phyloP scores from a whole-genome alignment of 35 echinoderm and acorn worm species.

The Lytechinus variegatus region DNA sequence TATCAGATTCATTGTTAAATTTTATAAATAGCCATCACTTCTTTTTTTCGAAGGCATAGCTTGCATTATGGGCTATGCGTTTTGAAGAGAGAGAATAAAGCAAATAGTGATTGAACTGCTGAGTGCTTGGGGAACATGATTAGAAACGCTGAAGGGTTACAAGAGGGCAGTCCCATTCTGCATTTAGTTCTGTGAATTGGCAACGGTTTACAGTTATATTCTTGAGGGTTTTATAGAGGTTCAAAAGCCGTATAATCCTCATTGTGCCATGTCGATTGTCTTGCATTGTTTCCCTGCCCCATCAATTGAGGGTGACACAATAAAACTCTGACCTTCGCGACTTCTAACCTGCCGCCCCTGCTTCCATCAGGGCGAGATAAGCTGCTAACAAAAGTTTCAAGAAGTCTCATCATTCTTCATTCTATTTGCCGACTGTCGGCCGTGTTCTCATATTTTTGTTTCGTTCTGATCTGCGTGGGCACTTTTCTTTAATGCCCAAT shows the following conservation, averaged over 20 bases:
- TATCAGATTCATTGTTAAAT: too few species aligned
- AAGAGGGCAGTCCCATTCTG: background rate
- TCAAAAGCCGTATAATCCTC: constrained; percentile 27
- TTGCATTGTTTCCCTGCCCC: constrained; percentile 23
- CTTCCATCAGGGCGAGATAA: background rate
- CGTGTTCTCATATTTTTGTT: background rate
- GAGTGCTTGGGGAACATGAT: too few species aligned
- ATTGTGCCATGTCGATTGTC: constrained; percentile 1
- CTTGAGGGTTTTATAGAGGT: background rate
- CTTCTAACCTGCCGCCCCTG: constrained; percentile 33
- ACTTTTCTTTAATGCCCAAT: background rate
- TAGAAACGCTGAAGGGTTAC: background rate
- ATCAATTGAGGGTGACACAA: background rate
- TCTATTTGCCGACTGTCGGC: background rate
- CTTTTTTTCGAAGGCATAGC: too few species aligned
- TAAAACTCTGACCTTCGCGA: constrained; percentile 26
- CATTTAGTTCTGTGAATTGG: background rate
- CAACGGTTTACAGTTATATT: constrained; percentile 34
- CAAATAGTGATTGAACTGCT: too few species aligned
- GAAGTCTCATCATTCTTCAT: background rate
- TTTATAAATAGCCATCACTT: too few species aligned
- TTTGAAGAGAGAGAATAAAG: too few species aligned
- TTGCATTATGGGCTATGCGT: too few species aligned
- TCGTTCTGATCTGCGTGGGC: background rate
- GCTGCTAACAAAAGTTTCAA: constrained; percentile 3